These are phyloP conservation scores for Adelognathus sp. DNA, from an alignment of 2,888 invertebrate species.

Conservation along the genomic window DNA sequence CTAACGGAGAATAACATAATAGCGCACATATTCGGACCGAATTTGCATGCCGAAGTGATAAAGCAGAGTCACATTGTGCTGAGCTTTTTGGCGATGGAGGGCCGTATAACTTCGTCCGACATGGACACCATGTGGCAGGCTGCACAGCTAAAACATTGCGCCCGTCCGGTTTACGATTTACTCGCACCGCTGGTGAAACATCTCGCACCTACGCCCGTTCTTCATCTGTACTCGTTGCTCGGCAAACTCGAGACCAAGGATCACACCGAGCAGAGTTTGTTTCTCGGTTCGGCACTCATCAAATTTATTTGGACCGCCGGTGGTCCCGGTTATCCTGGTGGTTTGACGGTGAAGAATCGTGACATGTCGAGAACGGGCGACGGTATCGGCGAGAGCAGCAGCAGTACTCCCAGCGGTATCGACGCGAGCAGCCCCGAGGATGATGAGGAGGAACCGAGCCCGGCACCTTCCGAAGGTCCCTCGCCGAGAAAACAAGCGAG, in stretches of 20 bases:
- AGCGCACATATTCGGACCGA: constrained; percentile 97
- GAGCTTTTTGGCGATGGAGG: constrained; percentile 96
- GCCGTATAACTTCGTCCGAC: constrained; percentile 93
- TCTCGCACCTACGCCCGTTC: constrained; percentile 92
- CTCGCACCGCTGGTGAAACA: constrained; percentile 95
- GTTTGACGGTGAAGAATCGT: constrained; percentile 73
- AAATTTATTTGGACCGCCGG: constrained; percentile 96
- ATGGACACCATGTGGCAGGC: constrained; percentile 97
- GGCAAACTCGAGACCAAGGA: constrained; percentile 94
- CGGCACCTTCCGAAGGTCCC: constrained; percentile 82
- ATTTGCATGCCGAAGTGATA: constrained; percentile 97
- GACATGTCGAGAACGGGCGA: constrained; percentile 71
- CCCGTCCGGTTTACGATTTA: constrained; percentile 95
- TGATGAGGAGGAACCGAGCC: constrained; percentile 78
- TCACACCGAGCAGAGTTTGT: constrained; percentile 95
- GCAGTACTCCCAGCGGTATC: constrained; percentile 77
- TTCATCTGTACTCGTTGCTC: constrained; percentile 93
- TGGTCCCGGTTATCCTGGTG: constrained; percentile 77
- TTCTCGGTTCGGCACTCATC: constrained; percentile 93
- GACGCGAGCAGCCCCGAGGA: constrained; percentile 77
- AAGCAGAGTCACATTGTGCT: constrained; percentile 97
- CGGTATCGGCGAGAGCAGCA: constrained; percentile 77
- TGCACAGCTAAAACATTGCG: constrained; percentile 96
- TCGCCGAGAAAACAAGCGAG: constrained; percentile 85
- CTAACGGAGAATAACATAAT: constrained; percentile 94